Evolutionary conservation across 2,797 vertebrate genomes (phyloP), one percentile per base, ranked within the genome.

Genomic region (Ataeniobius toweri): DNA sequence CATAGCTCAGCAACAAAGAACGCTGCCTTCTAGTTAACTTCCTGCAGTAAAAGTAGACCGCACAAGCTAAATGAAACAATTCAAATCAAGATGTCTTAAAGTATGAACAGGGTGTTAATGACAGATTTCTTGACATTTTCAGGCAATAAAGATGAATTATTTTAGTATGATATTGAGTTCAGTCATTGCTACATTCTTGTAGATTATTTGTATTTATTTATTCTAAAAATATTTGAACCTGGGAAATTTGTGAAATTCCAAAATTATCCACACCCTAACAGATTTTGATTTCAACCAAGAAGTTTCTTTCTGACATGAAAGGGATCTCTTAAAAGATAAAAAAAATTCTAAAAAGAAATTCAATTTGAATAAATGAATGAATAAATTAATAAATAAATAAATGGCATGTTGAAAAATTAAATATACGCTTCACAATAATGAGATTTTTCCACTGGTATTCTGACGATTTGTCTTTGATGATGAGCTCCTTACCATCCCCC

Each of bases 21-120:
- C 97, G 96, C 86, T 99, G 98, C 73, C 94, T 93, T 39, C 94
- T 94, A 0, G 96, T 97, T 87, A 99, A 87, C 79, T 94, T 96
- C 95, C 98, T 99, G 91, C 36, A 78, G 14, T 7, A 58, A 44
- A 8, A 65, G 2, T 31, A 79, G 20, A 75, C 2, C 6, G 50
- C 0, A 31, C 7, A 41, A 53, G 63, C 14, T 16, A 20, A 67
- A 18, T 12, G 14, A 50, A 53, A 39, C 6, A 18, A 28, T 24
- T 76, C 39, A 71, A 5, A 39, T 2, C 13, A 13, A 9, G 3
- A 31, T 3, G 18, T 10, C 24, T 41, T 67, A 28, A 18, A 68
- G 68, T 24, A 10, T 41, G 6, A 41, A 26, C 2, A n/a, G n/a
- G 13, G 24, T 22, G 48, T 51, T 12, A 16, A 26, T 48, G 48